Base-by-base conservation (phyloP, 1,140 invertebrate genomes). In the Leptonema lineaticorne region DNA sequence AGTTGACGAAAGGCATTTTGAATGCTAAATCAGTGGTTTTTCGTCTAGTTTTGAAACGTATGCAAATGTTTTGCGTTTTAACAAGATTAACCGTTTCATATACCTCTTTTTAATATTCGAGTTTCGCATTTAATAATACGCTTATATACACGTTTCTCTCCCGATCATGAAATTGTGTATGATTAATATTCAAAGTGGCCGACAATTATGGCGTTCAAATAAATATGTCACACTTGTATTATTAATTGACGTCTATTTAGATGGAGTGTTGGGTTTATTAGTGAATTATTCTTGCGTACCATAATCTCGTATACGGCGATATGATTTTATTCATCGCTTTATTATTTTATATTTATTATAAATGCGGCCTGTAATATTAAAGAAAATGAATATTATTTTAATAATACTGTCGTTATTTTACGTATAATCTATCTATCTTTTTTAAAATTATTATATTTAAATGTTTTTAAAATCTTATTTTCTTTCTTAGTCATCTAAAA, bases 171-270 rank as follows among this genome's bases (percentile, higher is more conserved):
- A 26, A 53, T 53, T 53, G n/a, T n/a, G n/a, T 53, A 53, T 16
- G 37, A 41, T 3, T 41, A 41, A 9, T 41, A 9, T 3, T 41
- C 37, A 9, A 41, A 16, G 37, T 41, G 9, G n/a, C n/a, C n/a
- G n/a, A n/a, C n/a, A n/a, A n/a, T n/a, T n/a, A n/a, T n/a, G n/a
- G n/a, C n/a, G n/a, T n/a, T n/a, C n/a, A n/a, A 41, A 41, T 41
- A 11, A 41, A 4, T 14, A 41, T 41, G 37, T 41, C 37, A 16
- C 37, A 14, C 9, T 41, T 41, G 37, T 11, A 16, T 2, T 70
- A 67, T 70, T 62, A 70, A 70, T 67, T 62, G 48, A 27, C 24
- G 45, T 41, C 63, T 70, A 70, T 70, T 70, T 63, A 65, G 33
- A n/a, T 41, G 65, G 67, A 64, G 69, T 70, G 65, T 67, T 66